These are phyloP conservation scores for Seira ritae DNA, from an alignment of 2,888 invertebrate genomes.

Conservation along the genomic window DNA sequence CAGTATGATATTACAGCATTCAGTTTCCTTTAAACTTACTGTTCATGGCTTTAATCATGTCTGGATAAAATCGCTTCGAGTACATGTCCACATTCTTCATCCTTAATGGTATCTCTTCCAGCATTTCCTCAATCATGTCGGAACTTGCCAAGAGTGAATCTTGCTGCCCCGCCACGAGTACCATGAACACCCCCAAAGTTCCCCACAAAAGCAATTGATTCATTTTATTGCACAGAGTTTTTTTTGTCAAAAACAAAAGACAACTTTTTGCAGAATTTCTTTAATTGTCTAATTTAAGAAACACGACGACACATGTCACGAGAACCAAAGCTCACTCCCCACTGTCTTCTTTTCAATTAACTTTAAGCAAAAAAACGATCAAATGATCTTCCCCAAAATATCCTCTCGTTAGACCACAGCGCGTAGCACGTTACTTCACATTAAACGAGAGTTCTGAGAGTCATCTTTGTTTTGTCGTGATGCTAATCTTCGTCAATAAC, in stretches of 20 bases:
- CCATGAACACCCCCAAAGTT: background rate
- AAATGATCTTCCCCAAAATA: slow-evolving; percentile 4
- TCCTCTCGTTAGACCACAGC: background rate
- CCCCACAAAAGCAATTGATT: background rate
- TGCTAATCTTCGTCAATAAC: slow-evolving; percentile 4
- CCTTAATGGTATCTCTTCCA: slow-evolving; percentile 26
- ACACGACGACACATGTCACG: background rate
- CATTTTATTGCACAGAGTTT: slow-evolving; percentile 21
- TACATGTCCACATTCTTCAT: slow-evolving; percentile 10
- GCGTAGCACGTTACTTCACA: background rate
- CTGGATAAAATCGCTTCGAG: slow-evolving; percentile 42
- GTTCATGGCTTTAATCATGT: slow-evolving; percentile 38
- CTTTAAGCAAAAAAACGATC: background rate
- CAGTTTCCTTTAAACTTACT: slow-evolving; percentile 27
- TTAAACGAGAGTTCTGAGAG: background rate
- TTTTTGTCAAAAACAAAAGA: background rate
- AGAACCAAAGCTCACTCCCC: background rate
- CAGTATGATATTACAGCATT: background rate
- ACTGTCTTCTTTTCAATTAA: slow-evolving; percentile 3
- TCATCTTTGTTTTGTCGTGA: slow-evolving; percentile 4
- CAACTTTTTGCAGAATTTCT: background rate
- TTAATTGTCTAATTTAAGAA: background rate
- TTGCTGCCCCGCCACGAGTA: background rate
- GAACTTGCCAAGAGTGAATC: slow-evolving; percentile 26
- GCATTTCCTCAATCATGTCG: slow-evolving; percentile 39